A percentile compares a stretch with the other conserved stretches of the same genome.
Conservation (phyloP, 37 sponge, comb jelly and placozoan species). For the Dysidea cf. avara region DNA sequence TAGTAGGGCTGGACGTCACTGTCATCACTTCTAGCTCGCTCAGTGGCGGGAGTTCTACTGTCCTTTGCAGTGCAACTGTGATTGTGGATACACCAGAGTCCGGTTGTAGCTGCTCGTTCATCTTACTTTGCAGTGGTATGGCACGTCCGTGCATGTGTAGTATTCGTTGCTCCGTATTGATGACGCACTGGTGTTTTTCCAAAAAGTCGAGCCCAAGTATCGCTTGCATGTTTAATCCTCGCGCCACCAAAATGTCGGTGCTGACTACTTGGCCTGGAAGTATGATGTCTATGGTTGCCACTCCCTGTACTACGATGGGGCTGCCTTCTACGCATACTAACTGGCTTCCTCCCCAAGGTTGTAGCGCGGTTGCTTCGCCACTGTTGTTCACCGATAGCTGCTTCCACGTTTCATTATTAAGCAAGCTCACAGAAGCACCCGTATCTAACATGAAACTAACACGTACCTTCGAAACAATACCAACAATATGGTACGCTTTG, state of each 20-base stretch:
- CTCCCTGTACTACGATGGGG: slow-evolving; percentile 12
- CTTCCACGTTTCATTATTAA: slow-evolving; percentile 29
- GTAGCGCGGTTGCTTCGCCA: slow-evolving; percentile 1
- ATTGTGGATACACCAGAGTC: too few species aligned
- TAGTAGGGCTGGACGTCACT: too few species aligned
- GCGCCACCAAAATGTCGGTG: slow-evolving; percentile 5
- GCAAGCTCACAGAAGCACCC: slow-evolving; percentile 44
- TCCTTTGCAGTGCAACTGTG: not conserved
- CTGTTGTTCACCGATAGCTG: too few species aligned
- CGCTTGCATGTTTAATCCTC: slow-evolving; percentile 8
- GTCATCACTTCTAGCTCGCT: slow-evolving; percentile 18
- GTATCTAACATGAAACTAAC: slow-evolving; percentile 33
- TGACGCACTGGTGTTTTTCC: not conserved
- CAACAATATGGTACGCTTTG: not conserved
- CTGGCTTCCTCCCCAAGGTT: slow-evolving; percentile 19
- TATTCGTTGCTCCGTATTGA: not conserved
- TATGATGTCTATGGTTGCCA: not conserved
- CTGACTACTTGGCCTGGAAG: not conserved
- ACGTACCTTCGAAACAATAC: not conserved
- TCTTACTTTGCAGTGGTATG: too few species aligned
- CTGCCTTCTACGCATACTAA: slow-evolving; percentile 38
- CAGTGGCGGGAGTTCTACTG: slow-evolving; percentile 17
- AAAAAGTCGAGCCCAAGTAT: slow-evolving; percentile 37
- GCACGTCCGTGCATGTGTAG: not conserved
- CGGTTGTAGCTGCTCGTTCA: too few species aligned